Evolutionary conservation across 2,888 invertebrate genomes (phyloP).

Genomic region (Branchellion lobata): DNA sequence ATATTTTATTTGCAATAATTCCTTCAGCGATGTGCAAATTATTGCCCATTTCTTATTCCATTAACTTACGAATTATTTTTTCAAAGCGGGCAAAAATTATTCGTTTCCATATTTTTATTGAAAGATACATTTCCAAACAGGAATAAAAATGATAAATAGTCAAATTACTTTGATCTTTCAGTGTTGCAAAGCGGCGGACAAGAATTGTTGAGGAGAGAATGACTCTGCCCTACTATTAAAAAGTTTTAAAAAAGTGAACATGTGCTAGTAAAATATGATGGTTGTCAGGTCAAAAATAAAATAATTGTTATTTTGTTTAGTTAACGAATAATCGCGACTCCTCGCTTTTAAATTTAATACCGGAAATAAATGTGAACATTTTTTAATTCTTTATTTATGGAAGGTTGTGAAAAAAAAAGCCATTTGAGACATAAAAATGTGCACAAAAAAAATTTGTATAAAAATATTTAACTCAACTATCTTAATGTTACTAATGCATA

Average conservation of each 20-base stretch:
- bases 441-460: background rate
- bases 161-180: background rate
- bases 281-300: background rate
- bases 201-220: background rate
- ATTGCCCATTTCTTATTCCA: too few relatives aligned
- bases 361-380: slow-evolving; percentile 12
- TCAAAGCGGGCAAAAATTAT: too few relatives aligned
- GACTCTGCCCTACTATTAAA: background rate
- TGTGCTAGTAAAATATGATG: slow-evolving; percentile 22
- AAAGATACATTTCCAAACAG: too few relatives aligned
- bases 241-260: background rate
- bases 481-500: background rate
- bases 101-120: too few relatives aligned
- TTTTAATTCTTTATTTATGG: background rate
- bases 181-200: slow-evolving; percentile 7
- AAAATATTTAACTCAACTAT: too few relatives aligned
- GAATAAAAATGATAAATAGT: background rate
- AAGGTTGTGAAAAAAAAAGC: background rate
- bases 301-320: slow-evolving; percentile 22
- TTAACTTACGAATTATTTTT: background rate
- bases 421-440: background rate
- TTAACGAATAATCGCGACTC: slow-evolving; percentile 16
- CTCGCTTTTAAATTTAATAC: slow-evolving; percentile 41
- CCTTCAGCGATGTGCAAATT: too few relatives aligned
- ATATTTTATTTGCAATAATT: background rate